These are phyloP conservation scores for Chloroceryle amazona DNA, from an alignment of 2,797 vertebrate genomes.

Conservation along the genomic window DNA sequence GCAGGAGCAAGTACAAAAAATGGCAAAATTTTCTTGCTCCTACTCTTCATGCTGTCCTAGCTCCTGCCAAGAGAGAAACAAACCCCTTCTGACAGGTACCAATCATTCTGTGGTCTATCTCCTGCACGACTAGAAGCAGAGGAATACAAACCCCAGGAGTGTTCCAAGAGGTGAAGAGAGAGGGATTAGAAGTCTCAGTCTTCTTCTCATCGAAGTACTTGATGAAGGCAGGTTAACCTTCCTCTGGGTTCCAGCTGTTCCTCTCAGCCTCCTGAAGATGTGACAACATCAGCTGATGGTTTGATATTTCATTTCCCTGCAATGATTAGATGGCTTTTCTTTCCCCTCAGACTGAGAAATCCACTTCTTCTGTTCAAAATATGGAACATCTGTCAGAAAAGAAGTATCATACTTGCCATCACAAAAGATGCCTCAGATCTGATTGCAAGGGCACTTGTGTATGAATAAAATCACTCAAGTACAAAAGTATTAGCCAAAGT, in stretches of 20 bases:
- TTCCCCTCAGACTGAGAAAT: background rate
- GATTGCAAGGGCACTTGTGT: conserved; percentile 65
- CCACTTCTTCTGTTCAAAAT: background rate
- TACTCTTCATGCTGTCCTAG: background rate
- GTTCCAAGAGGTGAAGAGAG: background rate
- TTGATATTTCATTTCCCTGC: background rate
- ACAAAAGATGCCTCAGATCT: conserved; percentile 46
- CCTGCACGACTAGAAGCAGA: background rate
- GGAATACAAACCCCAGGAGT: background rate
- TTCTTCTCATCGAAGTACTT: background rate
- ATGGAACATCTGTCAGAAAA: conserved; percentile 34
- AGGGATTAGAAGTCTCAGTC: background rate
- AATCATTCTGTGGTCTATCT: background rate
- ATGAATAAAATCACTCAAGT: conserved; percentile 53
- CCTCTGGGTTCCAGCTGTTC: background rate
- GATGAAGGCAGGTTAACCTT: background rate
- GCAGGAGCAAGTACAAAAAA: background rate
- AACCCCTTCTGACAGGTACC: background rate
- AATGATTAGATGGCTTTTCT: background rate
- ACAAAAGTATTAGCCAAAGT: conserved; percentile 42
- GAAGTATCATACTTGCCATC: background rate
- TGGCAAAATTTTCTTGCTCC: background rate
- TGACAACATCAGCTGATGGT: background rate
- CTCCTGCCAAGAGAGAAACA: background rate
- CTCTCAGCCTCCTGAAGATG: background rate